Base-by-base conservation (phyloP, 1,140 invertebrate genomes). In the Drosophila albomicans region DNA sequence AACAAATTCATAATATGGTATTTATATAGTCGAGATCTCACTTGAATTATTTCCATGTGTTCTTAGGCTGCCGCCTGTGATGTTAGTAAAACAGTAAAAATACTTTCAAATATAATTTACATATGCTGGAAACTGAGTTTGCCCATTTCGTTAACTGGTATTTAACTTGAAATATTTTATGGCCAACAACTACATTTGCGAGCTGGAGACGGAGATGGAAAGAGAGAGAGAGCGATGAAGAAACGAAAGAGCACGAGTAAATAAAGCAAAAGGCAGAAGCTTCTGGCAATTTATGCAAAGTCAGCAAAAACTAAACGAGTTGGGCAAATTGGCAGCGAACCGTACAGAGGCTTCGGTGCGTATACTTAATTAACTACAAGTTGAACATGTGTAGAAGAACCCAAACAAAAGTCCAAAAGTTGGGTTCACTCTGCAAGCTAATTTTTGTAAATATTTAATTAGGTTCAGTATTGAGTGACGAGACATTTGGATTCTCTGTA, bases 401-500 rank as follows among this genome's bases (percentile, higher is more conserved):
- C 56, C 56, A 57, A 61, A 48, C 15, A 16, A 52, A 46, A 10
- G 8, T n/a, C 6, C 3, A 58, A 62, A 61, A 63, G 67, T 82
- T 65, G 41, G 38, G 25, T 49, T 46, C 13, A 8, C 15, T 46
- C 7, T 30, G 38, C 5, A 38, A 49, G 58, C 52, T 69, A 72
- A 87, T 72, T 84, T 75, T 89, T 70, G 81, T 59, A 89, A 88
- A 88, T 89, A 88, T 88, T 88, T 88, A 88, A 79, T 89, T 89
- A 89, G 80, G 57, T 35, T 52, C 28, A 20, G 30, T 10, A 35
- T 45, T 32, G 30, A 72, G 32, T 46, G 65, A 30, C 4, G 13
- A 32, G 7, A 46, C 54, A 38, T 49, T 77, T 74, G 3, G 54
- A 75, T 73, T 49, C 15, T 46, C 35, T 32, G 38, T 61, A 80